Evolutionary conservation across 1,140 invertebrate species (phyloP).

Genomic region (Lepidostoma basale): DNA sequence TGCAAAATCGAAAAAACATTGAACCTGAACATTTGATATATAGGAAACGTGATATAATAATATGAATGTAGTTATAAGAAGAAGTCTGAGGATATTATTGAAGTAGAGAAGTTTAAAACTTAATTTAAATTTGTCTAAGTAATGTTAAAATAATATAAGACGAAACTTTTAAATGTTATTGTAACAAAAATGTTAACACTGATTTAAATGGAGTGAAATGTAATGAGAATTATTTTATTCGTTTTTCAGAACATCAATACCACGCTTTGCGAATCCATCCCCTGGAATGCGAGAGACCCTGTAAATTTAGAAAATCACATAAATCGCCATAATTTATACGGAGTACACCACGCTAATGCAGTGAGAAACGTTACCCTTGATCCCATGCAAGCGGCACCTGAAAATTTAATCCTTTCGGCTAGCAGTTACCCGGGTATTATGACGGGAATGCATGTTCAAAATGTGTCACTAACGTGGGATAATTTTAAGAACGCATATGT

Average conservation of each 20-base stretch:
- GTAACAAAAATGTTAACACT: too few species aligned
- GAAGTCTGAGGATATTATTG: too few species aligned
- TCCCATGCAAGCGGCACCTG: neutral
- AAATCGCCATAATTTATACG: conserved; percentile 37
- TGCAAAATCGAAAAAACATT: too few species aligned
- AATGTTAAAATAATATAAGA: too few species aligned
- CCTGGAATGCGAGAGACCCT: conserved; percentile 35
- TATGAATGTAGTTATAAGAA: too few species aligned
- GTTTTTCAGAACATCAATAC: conserved; percentile 39
- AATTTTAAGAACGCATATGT: conserved; percentile 46
- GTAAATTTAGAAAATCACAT: conserved; percentile 3
- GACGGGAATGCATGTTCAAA: conserved; percentile 39
- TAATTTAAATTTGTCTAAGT: too few species aligned
- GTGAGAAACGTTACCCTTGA: neutral
- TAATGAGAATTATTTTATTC: too few species aligned
- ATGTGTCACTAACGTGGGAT: conserved; percentile 44
- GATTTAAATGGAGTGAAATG: too few species aligned
- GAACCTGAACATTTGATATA: too few species aligned
- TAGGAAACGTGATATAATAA: too few species aligned
- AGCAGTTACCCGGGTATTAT: conserved; percentile 19
- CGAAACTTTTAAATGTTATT: too few species aligned
- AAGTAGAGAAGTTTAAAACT: too few species aligned
- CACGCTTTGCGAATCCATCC: conserved; percentile 36
- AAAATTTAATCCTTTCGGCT: conserved; percentile 32
- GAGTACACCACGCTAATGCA: conserved; percentile 26